phyloP scores from a whole-genome alignment of 2,888 invertebrate species.

The Harpalus rufipes region DNA sequence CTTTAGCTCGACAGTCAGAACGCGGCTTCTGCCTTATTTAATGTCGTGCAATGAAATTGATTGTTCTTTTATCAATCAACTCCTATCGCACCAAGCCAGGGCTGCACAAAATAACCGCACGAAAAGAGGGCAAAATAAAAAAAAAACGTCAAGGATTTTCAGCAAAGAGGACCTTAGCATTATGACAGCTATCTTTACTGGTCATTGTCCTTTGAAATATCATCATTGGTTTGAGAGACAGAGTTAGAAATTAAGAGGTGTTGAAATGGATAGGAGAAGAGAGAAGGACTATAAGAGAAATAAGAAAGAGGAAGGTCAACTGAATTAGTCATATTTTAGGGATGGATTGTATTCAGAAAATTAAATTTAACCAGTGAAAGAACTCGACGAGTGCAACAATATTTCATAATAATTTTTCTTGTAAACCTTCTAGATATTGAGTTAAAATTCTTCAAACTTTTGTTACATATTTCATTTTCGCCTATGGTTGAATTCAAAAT shows the following conservation, averaged over 20 bases:
- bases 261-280: not conserved
- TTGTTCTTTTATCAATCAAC: slow-evolving; percentile 53
- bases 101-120: not conserved
- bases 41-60: slow-evolving; percentile 53
- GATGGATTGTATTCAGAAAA: too few species aligned
- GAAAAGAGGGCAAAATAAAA: not conserved
- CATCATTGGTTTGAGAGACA: too few species aligned
- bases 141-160: not conserved
- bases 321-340: too few species aligned
- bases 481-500: too few species aligned
- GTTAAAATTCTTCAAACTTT: too few species aligned
- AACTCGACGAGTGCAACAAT: too few species aligned
- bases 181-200: too few species aligned
- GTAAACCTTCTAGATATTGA: too few species aligned
- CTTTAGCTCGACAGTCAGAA: slow-evolving; percentile 12
- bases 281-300: not conserved
- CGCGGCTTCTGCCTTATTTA: slow-evolving; percentile 30
- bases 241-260: too few species aligned
- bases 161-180: not conserved
- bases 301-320: not conserved
- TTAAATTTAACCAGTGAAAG: too few species aligned
- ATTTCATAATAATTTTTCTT: too few species aligned
- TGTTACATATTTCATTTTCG: too few species aligned
- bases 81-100: slow-evolving; percentile 17
- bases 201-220: not conserved